Base-by-base conservation (phyloP, 2,113 vertebrate species). In the Bombycilla garrulus region DNA sequence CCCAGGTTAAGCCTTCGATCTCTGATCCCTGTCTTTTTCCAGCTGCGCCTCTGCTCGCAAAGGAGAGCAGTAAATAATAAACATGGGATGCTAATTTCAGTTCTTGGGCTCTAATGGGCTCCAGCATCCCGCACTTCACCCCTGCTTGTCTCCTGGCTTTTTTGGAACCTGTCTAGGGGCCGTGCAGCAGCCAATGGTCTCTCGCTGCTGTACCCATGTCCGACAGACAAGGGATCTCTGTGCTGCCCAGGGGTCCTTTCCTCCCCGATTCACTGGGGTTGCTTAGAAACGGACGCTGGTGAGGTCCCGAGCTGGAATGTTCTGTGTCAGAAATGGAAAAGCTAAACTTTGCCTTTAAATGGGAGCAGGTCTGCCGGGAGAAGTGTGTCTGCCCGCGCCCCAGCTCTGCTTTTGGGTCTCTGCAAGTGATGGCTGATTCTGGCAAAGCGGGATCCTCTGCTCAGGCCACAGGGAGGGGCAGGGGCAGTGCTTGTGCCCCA, bases 21-120 rank as follows among this genome's bases (percentile, higher is more conserved):
- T n/a, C 17, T 5, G 31, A 60, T 23, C 25, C 13, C 11, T 0
- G 0, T 8, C 22, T 44, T 53, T 47, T n/a, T 29, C 35, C 11
- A 35, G 21, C 9, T 35, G 11, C 0, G 0, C 56, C 42, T 85
- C 54, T 4, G 5, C 35, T 87, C 0, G 0, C 10, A 10, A 17
- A 40, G 51, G 28, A n/a, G 21, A 57, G 28, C 0, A 0, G 35
- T 62, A 33, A 88, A 31, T 33, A 33, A 67, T 47, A 17, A 85
- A 26, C 4, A 5, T 0, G 24, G 24, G 31, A 29, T 40, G 50
- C 18, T 48, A 4, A 56, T 76, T 67, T 51, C 36, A 18, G 20
- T 38, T 81, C 28, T 19, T 4, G 53, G 36, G 66, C 33, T 79
- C 2, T 1, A 22, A 21, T 0, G 2, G 62, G 58, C 42, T 47